Percentiles rank a stretch among this genome's conserved stretches.
phyloP scores from a whole-genome alignment of 37 sponge, comb jelly and placozoan genomes.

The Beroe ovata region DNA sequence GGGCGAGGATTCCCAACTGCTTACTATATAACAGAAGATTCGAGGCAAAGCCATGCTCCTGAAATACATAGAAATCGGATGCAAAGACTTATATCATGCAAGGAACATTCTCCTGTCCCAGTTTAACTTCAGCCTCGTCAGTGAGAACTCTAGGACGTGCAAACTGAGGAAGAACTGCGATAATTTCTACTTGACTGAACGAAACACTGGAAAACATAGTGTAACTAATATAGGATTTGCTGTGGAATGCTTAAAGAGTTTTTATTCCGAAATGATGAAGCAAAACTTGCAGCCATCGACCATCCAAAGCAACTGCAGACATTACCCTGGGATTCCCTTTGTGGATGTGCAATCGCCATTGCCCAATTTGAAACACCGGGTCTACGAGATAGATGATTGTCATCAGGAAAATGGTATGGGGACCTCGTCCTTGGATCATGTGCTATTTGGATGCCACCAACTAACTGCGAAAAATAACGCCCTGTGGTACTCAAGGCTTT shows the following conservation, averaged over 20 bases:
- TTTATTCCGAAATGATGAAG: background rate
- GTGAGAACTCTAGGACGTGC: background rate
- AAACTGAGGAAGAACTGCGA: background rate
- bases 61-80: conserved; percentile 23
- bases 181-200: background rate
- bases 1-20: background rate
- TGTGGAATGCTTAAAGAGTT: background rate
- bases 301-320: background rate
- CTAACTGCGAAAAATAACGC: conserved; percentile 10
- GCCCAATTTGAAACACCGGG: conserved; percentile 9
- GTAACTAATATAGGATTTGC: conserved; percentile 5
- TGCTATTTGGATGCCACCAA: conserved; percentile 7
- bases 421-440: background rate
- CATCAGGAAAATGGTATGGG: background rate
- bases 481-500: background rate
- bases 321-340: conserved; percentile 23
- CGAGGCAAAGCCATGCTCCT: conserved; percentile 66
- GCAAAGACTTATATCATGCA: background rate
- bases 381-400: background rate
- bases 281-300: background rate
- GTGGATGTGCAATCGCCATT: background rate
- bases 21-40: too few species aligned
- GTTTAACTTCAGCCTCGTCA: conserved; percentile 3
- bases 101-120: background rate
- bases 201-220: background rate